Percentiles rank a stretch among this genome's conserved stretches.
Conservation (phyloP, 2,797 vertebrate genomes). For the Dallia pectoralis region DNA sequence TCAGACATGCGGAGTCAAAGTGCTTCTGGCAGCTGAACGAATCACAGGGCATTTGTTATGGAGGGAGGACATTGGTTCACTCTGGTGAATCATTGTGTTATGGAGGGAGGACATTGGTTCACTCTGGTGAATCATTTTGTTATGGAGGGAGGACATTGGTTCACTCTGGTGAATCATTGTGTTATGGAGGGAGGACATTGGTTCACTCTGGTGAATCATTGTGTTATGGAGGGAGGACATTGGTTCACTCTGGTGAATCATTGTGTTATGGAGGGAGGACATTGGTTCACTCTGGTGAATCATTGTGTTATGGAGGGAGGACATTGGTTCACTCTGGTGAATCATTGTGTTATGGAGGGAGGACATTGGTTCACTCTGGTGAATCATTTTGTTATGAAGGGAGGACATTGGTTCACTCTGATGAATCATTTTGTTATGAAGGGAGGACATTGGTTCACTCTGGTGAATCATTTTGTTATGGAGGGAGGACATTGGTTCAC, state of each 20-base stretch:
- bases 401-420: too few relatives aligned
- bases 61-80: not conserved
- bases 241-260: too few relatives aligned
- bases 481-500: not conserved
- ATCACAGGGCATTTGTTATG: not conserved
- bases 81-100: not conserved
- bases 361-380: too few relatives aligned
- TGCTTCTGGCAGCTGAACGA: not conserved
- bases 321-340: too few relatives aligned
- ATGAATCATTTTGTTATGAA: not conserved
- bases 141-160: not conserved
- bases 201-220: too few relatives aligned
- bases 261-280: not conserved
- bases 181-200: not conserved
- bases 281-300: too few relatives aligned
- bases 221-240: not conserved
- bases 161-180: too few relatives aligned
- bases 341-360: not conserved
- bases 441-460: too few relatives aligned
- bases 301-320: not conserved
- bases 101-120: not conserved
- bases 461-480: too few relatives aligned
- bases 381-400: not conserved
- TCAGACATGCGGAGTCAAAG: constrained; percentile 7
- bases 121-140: too few relatives aligned